Evolutionary conservation across 2,888 invertebrate species (phyloP), one percentile per base, ranked within the genome.

Genomic region (Archips crataeganus): DNA sequence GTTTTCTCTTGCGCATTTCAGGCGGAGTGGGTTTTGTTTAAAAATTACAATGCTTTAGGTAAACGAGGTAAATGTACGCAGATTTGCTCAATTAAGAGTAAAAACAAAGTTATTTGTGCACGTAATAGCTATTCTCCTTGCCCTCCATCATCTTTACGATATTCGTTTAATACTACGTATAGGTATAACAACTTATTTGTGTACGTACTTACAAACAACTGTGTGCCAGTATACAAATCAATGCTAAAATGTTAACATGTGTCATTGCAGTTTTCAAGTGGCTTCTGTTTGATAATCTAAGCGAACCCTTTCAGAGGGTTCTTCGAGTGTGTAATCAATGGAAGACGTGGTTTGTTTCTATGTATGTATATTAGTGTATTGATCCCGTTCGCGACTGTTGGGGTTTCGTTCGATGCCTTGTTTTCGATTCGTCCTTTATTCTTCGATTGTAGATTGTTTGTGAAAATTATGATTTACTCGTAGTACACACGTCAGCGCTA

Each of bases 221-320:
- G 54, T 62, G 45, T 13, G 10, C 65, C 9, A 51, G 83, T 81
- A 79, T 78, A 77, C 78, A 70, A 67, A 67, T 68, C 45, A 63
- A 77, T 75, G 79, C 78, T 79, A 78, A 88, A 91, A 90, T 88
- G 88, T 88, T 87, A 90, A 90, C 93, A 94, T 93, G 93, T 94
- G 94, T 94, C 93, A 90, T 85, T 90, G 90, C 89, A 90, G 89
- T 89, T 92, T 89, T 93, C 86, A 90, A 94, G 94, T 93, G 91
- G 92, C 85, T 88, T 87, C 87, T 89, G 89, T 91, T 91, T 89
- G 87, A 90, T 89, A 87, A 90, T 91, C 88, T 87, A 86, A 85
- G 83, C 82, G 89, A 89, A 88, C 92, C 92, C 91, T 89, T 92
- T 86, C 84, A 85, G 80, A 79, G 81, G 80, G 79, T 79, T 86